A percentile compares a stretch with the other conserved stretches of the same genome.
Conservation (phyloP, 2,888 invertebrate genomes). For the Neoscelio sp. region DNA sequence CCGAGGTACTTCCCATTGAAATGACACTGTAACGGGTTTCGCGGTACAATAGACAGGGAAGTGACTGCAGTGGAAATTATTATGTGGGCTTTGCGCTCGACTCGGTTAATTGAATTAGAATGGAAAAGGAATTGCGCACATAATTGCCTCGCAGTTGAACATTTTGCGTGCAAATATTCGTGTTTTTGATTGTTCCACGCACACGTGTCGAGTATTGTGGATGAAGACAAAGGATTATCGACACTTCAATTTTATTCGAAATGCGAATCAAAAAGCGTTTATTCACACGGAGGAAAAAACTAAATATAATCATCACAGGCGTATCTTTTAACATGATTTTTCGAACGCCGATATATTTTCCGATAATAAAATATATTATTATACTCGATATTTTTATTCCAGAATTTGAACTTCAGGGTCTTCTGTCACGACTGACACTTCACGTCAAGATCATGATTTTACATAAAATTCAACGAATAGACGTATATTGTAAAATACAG, state of each 20-base stretch:
- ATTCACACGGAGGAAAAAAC: slow-evolving; percentile 16
- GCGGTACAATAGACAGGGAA: slow-evolving; percentile 47
- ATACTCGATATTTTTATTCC: too few species aligned
- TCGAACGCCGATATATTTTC: too few species aligned
- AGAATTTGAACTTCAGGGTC: too few species aligned
- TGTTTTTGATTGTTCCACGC: slow-evolving; percentile 36
- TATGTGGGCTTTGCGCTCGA: slow-evolving; percentile 38
- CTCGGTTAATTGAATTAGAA: slow-evolving; percentile 60
- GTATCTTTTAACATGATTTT: not conserved
- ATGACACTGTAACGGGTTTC: not conserved
- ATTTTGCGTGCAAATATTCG: slow-evolving; percentile 52
- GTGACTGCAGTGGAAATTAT: slow-evolving; percentile 52
- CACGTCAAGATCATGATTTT: too few species aligned
- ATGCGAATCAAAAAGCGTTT: slow-evolving; percentile 27
- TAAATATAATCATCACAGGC: slow-evolving; percentile 49
- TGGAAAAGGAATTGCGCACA: slow-evolving; percentile 55
- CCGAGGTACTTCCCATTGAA: too few species aligned
- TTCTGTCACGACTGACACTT: too few species aligned
- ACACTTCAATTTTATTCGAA: slow-evolving; percentile 59
- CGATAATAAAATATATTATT: too few species aligned
- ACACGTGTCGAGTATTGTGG: slow-evolving; percentile 34
- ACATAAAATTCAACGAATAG: too few species aligned
- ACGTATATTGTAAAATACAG: too few species aligned
- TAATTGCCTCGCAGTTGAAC: slow-evolving; percentile 57
- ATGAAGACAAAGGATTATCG: slow-evolving; percentile 60